Evolutionary conservation across 2,888 invertebrate genomes (phyloP), one percentile per base, ranked within the genome.

Genomic region (Malthinus seriepunctatus): DNA sequence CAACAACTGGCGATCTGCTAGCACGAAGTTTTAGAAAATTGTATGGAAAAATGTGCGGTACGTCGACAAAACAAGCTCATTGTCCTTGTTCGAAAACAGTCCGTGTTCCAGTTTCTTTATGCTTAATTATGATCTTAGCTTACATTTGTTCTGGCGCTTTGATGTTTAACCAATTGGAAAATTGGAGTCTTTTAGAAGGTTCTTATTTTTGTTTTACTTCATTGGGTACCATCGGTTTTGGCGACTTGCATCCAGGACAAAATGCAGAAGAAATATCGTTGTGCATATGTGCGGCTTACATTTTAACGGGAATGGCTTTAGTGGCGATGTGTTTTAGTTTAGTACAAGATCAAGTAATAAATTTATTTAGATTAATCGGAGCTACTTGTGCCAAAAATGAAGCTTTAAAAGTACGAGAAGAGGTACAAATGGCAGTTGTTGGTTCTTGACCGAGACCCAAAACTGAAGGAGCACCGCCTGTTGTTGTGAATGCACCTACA

Each of bases 71-170:
- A 51, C 73, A 73, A 57, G 67, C 73, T 4, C 73, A 73, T 32
- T 79, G 78, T 57, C 75, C 76, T 0, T 83, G 84, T 70, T 74
- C 82, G 34, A 82, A 83, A 68, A 83, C 84, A 66, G 86, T 90
- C 51, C 84, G 91, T 65, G 95, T 97, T 59, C 97, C 97, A 46
- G 88, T 96, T 58, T 85, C 88, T 51, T 84, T 97, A 49, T 95
- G 95, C 74, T 81, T 96, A 60, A 81, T 93, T 66, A 88, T 97
- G 39, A 88, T 97, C 71, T 82, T 93, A 46, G 84, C 89, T 66
- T 97, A 97, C 79, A 87, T 97, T 70, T 89, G 90, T 57, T 88
- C 93, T 33, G 97, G 97, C 9, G 92, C 96, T 1, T 82, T 93
- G 59, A 83, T 97, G 65, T 98, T 98, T 78, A 89, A 91, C 61